Evolutionary conservation across 1,140 invertebrate species (phyloP).

Genomic region (Aphidius gifuensis): DNA sequence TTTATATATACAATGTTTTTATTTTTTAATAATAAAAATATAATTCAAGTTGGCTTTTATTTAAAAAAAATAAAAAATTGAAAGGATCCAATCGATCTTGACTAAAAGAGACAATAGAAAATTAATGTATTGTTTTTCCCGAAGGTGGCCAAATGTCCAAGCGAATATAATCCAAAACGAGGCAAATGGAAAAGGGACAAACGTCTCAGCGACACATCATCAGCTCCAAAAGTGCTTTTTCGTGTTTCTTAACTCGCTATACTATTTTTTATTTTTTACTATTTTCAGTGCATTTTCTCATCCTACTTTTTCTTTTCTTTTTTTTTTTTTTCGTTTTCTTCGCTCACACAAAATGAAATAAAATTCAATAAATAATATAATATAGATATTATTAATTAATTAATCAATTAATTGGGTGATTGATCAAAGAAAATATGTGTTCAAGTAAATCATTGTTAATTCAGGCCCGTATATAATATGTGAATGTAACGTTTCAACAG

Average conservation of each 20-base stretch:
- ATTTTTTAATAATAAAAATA: conserved; percentile 6
- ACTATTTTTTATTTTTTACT: conserved; percentile 4
- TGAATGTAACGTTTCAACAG: conserved; percentile 8
- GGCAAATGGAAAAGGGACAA: conserved; percentile 11
- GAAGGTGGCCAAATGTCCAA: conserved; percentile 39
- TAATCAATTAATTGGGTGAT: conserved; percentile 3
- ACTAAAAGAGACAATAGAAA: conserved; percentile 47
- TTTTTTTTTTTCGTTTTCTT: conserved; percentile 44
- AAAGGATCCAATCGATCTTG: not conserved
- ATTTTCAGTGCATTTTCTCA: conserved; percentile 27
- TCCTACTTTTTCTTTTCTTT: conserved; percentile 32
- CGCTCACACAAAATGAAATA: conserved; percentile 7
- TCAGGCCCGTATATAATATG: not conserved
- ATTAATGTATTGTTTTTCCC: conserved; percentile 51
- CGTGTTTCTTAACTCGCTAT: conserved; percentile 53
- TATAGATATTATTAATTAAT: not conserved
- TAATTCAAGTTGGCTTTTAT: conserved; percentile 4
- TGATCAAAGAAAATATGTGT: not conserved
- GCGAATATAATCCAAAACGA: conserved; percentile 25
- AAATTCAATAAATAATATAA: not conserved
- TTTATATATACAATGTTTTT: conserved; percentile 19
- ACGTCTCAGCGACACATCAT: conserved; percentile 32
- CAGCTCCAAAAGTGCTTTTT: conserved; percentile 55
- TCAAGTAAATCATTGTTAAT: conserved; percentile 5
- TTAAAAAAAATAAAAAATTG: not conserved